Percentiles rank a stretch among this genome's conserved stretches.
These are phyloP conservation scores for Oxyura jamaicensis DNA, from an alignment of 2,113 vertebrate species.

Conservation along the genomic window DNA sequence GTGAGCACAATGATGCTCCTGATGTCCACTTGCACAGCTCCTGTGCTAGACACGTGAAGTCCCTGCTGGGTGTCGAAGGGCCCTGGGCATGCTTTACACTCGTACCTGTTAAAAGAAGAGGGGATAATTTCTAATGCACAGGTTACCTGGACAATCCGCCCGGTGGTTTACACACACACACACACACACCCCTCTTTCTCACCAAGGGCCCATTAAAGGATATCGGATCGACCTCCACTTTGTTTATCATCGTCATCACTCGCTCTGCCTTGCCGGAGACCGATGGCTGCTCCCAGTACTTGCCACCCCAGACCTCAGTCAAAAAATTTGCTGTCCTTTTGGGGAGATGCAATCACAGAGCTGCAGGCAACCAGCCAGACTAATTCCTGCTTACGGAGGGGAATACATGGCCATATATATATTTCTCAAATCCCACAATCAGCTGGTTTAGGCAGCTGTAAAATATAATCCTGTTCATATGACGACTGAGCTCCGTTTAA, in stretches of 20 bases:
- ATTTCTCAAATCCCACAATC: constrained; percentile 8
- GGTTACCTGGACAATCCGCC: background rate
- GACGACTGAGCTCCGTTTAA: background rate
- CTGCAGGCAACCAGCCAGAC: background rate
- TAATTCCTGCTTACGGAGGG: constrained; percentile 9
- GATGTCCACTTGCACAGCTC: background rate
- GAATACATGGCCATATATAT: constrained; percentile 24
- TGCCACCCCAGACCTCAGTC: background rate
- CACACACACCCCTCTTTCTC: background rate
- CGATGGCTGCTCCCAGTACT: background rate
- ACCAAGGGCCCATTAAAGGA: background rate
- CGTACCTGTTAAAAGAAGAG: background rate
- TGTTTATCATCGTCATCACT: background rate
- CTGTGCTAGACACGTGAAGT: background rate
- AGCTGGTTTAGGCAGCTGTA: constrained; percentile 30
- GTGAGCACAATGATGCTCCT: background rate
- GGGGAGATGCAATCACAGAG: background rate
- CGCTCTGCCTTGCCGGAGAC: background rate
- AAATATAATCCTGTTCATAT: background rate
- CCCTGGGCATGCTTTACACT: background rate
- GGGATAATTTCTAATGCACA: background rate
- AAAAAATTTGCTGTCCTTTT: background rate
- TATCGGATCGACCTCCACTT: background rate
- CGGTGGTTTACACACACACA: background rate
- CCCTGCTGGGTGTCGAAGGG: background rate